A percentile compares a stretch with the other conserved stretches of the same genome.
Conservation (phyloP, 2,797 vertebrate genomes). For the Cuculus canorus region DNA sequence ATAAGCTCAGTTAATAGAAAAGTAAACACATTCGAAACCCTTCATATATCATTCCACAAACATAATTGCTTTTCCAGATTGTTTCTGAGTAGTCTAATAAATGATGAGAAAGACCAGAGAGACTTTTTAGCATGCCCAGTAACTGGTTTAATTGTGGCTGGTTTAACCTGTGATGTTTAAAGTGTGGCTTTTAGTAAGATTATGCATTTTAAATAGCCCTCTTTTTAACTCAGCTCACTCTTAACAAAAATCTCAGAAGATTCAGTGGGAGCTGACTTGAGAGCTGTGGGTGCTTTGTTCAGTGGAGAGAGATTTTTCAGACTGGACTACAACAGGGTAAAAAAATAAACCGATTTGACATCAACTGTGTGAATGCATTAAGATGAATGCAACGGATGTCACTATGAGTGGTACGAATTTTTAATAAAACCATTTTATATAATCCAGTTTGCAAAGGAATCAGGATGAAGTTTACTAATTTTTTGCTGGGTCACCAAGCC, state of each 20-base stretch:
- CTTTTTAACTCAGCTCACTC: background rate
- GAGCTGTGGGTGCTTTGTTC: background rate
- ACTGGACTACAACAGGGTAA: background rate
- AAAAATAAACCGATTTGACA: background rate
- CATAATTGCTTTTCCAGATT: background rate
- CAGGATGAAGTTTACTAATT: background rate
- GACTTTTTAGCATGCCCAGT: background rate
- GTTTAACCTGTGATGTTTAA: background rate
- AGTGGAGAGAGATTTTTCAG: background rate
- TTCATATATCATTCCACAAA: background rate
- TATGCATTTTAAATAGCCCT: background rate
- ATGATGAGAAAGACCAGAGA: background rate
- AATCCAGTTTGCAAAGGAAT: background rate
- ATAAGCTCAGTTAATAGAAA: background rate
- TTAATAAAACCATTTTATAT: background rate
- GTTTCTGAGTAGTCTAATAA: background rate
- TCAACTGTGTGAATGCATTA: background rate
- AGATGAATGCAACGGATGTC: background rate
- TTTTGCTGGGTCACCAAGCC: background rate
- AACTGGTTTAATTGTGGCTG: background rate
- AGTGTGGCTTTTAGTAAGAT: background rate
- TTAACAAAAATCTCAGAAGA: background rate
- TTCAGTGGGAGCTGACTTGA: background rate
- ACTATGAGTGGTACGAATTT: background rate
- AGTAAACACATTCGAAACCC: background rate